Evolutionary conservation across 2,113 vertebrate genomes (phyloP).

Genomic region (Cyphomyrus discorhynchus): DNA sequence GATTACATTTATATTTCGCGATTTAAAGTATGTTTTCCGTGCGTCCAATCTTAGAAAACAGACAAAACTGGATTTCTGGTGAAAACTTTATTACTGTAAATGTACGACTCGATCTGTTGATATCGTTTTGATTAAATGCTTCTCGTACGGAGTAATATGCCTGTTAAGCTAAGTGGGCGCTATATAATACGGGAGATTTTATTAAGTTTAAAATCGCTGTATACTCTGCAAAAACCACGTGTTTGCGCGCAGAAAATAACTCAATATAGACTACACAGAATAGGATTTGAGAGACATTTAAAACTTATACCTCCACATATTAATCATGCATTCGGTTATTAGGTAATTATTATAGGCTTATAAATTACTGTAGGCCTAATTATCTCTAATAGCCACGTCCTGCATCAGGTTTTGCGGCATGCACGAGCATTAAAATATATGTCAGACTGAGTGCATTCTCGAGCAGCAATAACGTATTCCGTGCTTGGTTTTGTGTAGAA

Average conservation of each 20-base stretch:
- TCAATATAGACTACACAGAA: not conserved
- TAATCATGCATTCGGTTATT: not conserved
- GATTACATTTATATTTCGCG: not conserved
- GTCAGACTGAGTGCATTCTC: not conserved
- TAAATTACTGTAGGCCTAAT: not conserved
- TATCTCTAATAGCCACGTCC: not conserved
- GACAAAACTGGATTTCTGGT: not conserved
- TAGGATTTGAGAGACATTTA: not conserved
- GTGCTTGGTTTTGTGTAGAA: not conserved
- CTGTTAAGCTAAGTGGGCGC: not conserved
- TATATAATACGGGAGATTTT: not conserved
- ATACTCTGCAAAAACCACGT: not conserved
- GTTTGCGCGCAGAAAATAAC: not conserved
- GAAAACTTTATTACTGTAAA: not conserved
- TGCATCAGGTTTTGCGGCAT: not conserved
- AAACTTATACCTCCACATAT: not conserved
- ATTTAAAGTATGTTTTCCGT: not conserved
- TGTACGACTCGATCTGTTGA: not conserved
- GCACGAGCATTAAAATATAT: not conserved
- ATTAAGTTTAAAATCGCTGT: not conserved
- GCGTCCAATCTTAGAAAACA: not conserved
- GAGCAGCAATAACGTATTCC: not conserved
- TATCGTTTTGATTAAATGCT: not conserved
- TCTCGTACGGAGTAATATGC: not conserved
- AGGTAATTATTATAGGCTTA: not conserved